phyloP scores from a whole-genome alignment of 1,140 invertebrate species.

The Chironomus tepperi region DNA sequence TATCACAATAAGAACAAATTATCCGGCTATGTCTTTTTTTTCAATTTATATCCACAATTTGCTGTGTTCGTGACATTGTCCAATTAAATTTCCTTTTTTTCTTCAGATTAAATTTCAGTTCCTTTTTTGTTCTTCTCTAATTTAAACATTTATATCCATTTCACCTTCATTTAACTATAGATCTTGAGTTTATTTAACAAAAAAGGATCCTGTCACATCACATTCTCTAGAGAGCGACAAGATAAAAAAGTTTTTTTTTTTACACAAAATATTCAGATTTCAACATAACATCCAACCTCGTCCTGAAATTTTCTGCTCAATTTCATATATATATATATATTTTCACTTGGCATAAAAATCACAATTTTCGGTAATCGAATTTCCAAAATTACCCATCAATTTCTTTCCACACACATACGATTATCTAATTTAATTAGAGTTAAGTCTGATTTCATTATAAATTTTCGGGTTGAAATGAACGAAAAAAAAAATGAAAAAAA shows the following conservation, averaged over 20 bases:
- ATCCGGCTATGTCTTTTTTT: too few relatives aligned
- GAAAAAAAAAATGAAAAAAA: not conserved
- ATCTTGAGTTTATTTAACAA: not conserved
- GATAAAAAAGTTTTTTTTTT: not conserved
- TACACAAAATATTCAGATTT: not conserved
- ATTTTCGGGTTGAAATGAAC: not conserved
- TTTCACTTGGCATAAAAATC: not conserved
- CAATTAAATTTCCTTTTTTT: too few relatives aligned
- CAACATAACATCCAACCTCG: not conserved
- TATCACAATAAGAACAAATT: too few relatives aligned
- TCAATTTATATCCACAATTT: not conserved
- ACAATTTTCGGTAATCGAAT: not conserved
- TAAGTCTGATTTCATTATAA: not conserved
- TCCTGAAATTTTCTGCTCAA: conserved; percentile 2
- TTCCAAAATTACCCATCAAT: not conserved
- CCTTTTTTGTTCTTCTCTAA: too few relatives aligned
- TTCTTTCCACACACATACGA: not conserved
- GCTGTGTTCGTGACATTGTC: too few relatives aligned
- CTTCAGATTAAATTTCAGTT: too few relatives aligned
- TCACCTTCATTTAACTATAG: not conserved
- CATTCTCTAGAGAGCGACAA: not conserved
- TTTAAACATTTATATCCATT: not conserved
- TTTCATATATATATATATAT: too few relatives aligned
- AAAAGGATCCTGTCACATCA: not conserved
- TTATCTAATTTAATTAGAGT: not conserved